Conservation (phyloP, 1,140 invertebrate genomes). For the Teleogryllus occipitalis region DNA sequence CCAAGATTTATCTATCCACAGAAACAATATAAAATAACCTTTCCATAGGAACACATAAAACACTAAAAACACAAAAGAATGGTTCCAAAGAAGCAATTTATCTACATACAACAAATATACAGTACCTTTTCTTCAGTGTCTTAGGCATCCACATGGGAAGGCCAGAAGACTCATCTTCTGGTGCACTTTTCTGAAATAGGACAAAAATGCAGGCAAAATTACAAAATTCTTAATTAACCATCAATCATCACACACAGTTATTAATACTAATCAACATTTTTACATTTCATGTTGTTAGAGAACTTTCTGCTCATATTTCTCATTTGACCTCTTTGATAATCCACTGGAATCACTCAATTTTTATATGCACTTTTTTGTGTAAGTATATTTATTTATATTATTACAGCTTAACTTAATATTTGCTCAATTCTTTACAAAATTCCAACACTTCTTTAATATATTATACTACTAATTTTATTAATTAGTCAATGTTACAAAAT, state of each 20-base stretch:
- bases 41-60: background rate
- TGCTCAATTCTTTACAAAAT: background rate
- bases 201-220: constrained; percentile 5
- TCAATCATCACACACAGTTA: background rate
- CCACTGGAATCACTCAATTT: too few species aligned
- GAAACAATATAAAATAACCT: too few species aligned
- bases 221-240: background rate
- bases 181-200: background rate
- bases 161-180: background rate
- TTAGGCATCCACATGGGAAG: background rate
- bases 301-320: background rate
- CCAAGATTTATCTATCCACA: too few species aligned
- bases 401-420: background rate
- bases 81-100: background rate
- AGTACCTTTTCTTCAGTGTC: background rate
- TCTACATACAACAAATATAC: background rate
- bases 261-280: too few species aligned
- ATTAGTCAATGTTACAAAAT: too few species aligned
- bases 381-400: background rate
- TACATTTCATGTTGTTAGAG: too few species aligned
- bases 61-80: background rate
- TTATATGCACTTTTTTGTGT: too few species aligned
- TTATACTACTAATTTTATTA: too few species aligned
- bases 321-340: background rate
- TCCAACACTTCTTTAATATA: too few species aligned